Base-by-base conservation (phyloP, 1,140 invertebrate genomes). In the Liolophura sinensis region DNA sequence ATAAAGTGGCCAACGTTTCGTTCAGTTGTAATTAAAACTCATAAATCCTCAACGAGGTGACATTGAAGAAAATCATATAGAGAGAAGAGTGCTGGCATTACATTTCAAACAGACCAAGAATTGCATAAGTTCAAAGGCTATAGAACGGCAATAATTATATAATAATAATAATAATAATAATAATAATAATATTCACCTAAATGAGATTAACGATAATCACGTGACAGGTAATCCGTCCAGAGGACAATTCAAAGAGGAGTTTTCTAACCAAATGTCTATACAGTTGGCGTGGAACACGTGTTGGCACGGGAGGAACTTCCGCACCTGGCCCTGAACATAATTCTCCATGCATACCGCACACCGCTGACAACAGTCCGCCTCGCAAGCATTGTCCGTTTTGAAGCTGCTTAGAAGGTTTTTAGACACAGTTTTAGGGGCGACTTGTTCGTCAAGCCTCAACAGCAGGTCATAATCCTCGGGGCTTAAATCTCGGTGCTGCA, bases 381-480 rank as follows among this genome's bases (percentile, higher is more conserved):
- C 71, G 49, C 67, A 65, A n/a, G 65, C 69, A 40, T 27, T 69
- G 31, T 79, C 77, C 20, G 77, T 77, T 64, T 72, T 75, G 25
- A 81, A 76, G 16, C 22, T 52, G 25, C 59, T 40, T 5, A 81
- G 46, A 9, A 68, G 51, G 57, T 60, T 66, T 47, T 68, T 54
- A 6, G 71, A 57, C 12, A 81, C 52, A 22, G 79, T 81, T 70
- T 79, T 81, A n/a, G 78, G 75, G 15, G 74, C 71, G 4, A 81
- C 74, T 27, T 58, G 40, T 49, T 81, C 77, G 52, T 81, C 79
- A 1, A 81, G 64, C 22, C 64, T 60, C 9, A 80, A 72, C n/a
- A 81, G 64, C 27, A 76, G 62, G n/a, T 81, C 79, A 62, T 81
- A 81, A 60, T 81, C 79, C 51, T 81, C 78, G 1, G 79, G 79